Base-by-base conservation (phyloP, 2,797 vertebrate species). In the Chaetophractus vellerosus region DNA sequence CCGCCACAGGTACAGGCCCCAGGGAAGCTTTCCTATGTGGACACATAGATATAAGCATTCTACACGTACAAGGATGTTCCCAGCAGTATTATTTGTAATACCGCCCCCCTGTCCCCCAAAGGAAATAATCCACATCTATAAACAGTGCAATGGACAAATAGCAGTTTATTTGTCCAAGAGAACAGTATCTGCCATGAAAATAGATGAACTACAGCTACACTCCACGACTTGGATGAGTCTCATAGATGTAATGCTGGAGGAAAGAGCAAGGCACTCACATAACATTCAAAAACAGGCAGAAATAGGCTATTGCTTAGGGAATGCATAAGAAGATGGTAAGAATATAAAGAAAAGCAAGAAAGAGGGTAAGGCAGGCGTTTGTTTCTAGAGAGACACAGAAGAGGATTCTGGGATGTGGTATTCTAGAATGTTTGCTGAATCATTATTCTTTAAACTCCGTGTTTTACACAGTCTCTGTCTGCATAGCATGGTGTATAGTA, bases 361-460 rank as follows among this genome's bases (percentile, higher is more conserved):
- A 78, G 28, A 6, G 26, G 57, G 64, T 26, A 11, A 23, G 33
- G 26, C 24, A 48, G 8, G 26, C 52, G 12, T 5, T 59, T 50
- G 41, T 59, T 91, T 87, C 45, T 72, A 78, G 36, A 82, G 57
- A 68, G 38, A 23, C 10, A 19, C 21, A 52, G 76, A 87, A 74
- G 36, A 59, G 55, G 48, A 55, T 88, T 86, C 63, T 52, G 24
- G 41, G 68, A 45, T 36, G 26, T 80, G 66, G 11, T 19, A 12
- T 63, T 72, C 36, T 45, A 24, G 38, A 38, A 38, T 72, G 69
- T 15, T 66, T 71, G 26, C 31, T 88, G 88, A 79, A 18, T 23
- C 66, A 59, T 87, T 66, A 41, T 80, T 57, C 36, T 88, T 93
- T 63, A 92, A 36, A 85, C 64, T 68, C n/a, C 41, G 19, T 31